A percentile compares a stretch with the other conserved stretches of the same genome.
Conservation (phyloP, 2,113 vertebrate species). For the Charadrius vociferus region DNA sequence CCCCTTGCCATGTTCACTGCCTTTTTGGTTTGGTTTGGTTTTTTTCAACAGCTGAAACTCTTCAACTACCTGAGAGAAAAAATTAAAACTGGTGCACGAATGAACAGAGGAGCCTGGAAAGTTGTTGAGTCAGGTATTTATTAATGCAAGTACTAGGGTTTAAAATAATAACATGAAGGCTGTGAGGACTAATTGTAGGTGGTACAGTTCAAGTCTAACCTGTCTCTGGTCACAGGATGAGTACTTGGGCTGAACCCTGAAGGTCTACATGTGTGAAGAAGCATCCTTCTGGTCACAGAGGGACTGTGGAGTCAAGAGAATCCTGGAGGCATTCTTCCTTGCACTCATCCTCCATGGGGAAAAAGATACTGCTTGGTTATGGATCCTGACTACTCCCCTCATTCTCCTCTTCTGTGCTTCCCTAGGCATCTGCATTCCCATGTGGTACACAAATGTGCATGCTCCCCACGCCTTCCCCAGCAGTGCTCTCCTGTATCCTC, state of each 20-base stretch:
- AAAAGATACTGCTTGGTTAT: background rate
- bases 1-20: background rate
- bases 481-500: background rate
- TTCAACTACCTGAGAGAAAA: background rate
- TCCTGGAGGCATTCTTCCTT: background rate
- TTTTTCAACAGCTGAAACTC: background rate
- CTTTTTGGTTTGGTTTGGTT: background rate
- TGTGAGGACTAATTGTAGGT: background rate
- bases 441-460: constrained; percentile 49
- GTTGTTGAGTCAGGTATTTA: background rate
- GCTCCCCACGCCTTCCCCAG: background rate
- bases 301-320: background rate
- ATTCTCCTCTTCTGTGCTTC: background rate
- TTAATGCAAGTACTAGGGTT: background rate
- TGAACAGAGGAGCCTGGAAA: background rate
- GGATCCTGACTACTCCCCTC: background rate
- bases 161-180: background rate
- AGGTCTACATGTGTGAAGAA: background rate
- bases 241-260: background rate
- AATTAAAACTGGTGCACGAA: background rate
- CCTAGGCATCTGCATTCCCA: constrained; percentile 10
- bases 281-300: background rate
- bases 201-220: background rate
- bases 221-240: background rate
- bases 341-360: background rate